Evolutionary conservation across 2,888 invertebrate genomes (phyloP).

Genomic region (Thymelicus acteon): DNA sequence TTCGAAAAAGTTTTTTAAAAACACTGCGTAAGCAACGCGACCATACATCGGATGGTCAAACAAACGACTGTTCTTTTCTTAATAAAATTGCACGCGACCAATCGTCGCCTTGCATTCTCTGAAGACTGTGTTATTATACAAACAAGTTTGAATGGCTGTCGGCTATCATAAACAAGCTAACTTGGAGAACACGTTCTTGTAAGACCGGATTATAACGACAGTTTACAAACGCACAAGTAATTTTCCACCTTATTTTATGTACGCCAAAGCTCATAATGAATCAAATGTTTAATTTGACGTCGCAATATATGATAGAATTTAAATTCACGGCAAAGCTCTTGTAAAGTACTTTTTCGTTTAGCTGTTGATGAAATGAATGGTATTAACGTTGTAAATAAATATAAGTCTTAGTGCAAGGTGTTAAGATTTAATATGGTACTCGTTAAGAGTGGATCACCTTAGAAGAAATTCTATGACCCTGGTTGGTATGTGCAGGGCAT

Average conservation of each 20-base stretch:
- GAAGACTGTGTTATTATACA: slow-evolving; percentile 61
- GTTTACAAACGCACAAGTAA: slow-evolving; percentile 37
- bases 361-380: slow-evolving; percentile 44
- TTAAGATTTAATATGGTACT: slow-evolving; percentile 49
- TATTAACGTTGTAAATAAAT: slow-evolving; percentile 39
- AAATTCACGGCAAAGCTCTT: slow-evolving; percentile 42
- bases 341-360: slow-evolving; percentile 47
- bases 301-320: slow-evolving; percentile 41
- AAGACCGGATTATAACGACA: slow-evolving; percentile 57
- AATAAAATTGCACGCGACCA: slow-evolving; percentile 49
- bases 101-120: slow-evolving; percentile 71
- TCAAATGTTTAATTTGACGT: not conserved
- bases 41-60: slow-evolving; percentile 50
- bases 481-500: slow-evolving; percentile 63
- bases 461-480: slow-evolving; percentile 75
- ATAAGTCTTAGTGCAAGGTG: slow-evolving; percentile 39
- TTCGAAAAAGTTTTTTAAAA: slow-evolving; percentile 44
- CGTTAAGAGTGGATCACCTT: slow-evolving; percentile 65
- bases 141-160: slow-evolving; percentile 61
- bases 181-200: slow-evolving; percentile 52
- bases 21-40: slow-evolving; percentile 57
- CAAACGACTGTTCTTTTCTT: slow-evolving; percentile 55
- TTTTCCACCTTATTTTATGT: slow-evolving; percentile 22
- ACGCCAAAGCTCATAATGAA: not conserved
- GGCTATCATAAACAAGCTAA: slow-evolving; percentile 54